phyloP scores from a whole-genome alignment of 2,797 vertebrate genomes.

The Hippopotamyrus pictus region DNA sequence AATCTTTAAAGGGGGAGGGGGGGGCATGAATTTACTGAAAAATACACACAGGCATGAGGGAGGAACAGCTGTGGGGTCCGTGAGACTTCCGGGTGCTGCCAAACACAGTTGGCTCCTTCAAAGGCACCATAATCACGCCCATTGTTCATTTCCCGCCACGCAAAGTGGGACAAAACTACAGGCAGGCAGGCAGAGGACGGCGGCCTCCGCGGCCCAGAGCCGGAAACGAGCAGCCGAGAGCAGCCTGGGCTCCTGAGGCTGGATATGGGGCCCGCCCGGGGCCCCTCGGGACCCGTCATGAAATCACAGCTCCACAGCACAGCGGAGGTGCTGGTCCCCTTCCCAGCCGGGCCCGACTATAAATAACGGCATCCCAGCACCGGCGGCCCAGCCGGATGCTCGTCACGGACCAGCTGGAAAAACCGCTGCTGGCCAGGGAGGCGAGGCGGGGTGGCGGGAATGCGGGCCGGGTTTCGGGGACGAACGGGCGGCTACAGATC shows the following conservation, averaged over 20 bases:
- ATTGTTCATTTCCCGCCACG: background rate
- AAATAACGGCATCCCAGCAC: background rate
- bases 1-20: background rate
- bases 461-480: background rate
- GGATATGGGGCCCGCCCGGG: background rate
- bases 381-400: background rate
- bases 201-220: background rate
- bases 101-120: background rate
- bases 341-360: background rate
- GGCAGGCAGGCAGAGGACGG: background rate
- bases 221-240: background rate
- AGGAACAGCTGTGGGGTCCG: background rate
- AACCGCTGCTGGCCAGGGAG: background rate
- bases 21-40: background rate
- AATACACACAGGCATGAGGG: background rate
- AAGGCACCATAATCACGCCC: background rate
- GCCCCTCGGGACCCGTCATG: background rate
- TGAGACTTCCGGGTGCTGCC: background rate
- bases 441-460: background rate
- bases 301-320: background rate
- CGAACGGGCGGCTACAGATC: background rate
- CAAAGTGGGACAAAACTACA: slow-evolving; percentile 9
- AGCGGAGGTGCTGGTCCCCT: background rate
- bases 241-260: background rate
- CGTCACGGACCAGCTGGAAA: background rate